A percentile compares a stretch with the other conserved stretches of the same genome.
Conservation (phyloP, 2,888 invertebrate species). For the Mamestra brassicae region DNA sequence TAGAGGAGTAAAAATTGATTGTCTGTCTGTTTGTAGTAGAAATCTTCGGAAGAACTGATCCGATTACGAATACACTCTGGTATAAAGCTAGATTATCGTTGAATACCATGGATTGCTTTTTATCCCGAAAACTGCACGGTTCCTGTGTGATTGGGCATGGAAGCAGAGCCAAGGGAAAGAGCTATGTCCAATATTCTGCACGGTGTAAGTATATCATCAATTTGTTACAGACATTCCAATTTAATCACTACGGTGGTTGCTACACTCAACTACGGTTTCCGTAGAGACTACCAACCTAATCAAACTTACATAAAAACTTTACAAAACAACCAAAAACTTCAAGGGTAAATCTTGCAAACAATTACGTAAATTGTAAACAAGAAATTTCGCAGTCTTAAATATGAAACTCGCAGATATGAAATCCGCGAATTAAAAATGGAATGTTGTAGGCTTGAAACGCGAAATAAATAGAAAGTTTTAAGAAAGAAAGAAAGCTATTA, state of each 20-base stretch:
- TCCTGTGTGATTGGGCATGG: neutral
- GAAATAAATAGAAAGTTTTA: slow-evolving; percentile 51
- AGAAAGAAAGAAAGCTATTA: slow-evolving; percentile 41
- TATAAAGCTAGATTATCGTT: neutral
- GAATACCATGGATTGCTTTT: neutral
- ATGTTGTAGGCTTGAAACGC: slow-evolving; percentile 36
- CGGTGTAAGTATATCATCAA: no score
- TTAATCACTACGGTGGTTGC: neutral
- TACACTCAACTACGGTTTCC: neutral
- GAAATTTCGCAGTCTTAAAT: neutral
- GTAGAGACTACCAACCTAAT: neutral
- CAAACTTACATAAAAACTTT: neutral
- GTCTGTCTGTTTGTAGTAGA: neutral
- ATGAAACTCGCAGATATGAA: slow-evolving; percentile 26
- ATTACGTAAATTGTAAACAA: slow-evolving; percentile 3
- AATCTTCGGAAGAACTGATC: neutral
- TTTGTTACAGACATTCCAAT: no score
- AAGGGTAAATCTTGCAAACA: neutral
- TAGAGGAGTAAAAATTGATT: neutral
- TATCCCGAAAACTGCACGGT: neutral
- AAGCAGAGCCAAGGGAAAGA: no score
- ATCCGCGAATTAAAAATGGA: slow-evolving; percentile 24
- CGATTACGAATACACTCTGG: neutral
- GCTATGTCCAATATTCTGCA: no score
- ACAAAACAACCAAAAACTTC: slow-evolving; percentile 2